Evolutionary conservation across 1,140 invertebrate genomes (phyloP), one percentile per base, ranked within the genome.

Genomic region (Drosophila biarmipes): DNA sequence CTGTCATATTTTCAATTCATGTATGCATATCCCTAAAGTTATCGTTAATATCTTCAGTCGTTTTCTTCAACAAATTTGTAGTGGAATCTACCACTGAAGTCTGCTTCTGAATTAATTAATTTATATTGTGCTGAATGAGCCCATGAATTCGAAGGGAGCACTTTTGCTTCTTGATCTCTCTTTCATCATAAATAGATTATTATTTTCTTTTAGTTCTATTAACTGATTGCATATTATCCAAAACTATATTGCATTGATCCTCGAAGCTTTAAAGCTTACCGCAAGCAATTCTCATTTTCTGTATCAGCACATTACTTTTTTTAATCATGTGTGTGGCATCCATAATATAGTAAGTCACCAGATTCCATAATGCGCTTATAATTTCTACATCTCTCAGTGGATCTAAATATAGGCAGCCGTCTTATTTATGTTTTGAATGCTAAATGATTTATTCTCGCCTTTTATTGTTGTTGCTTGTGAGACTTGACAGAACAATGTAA

Each of bases 301-400:
- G 6, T 53, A 53, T 34, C 15, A 53, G 12, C 11, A 10, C 29
- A 31, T 31, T 31, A 31, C 21, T 10, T 21, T 55, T 31, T 17
- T 6, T 29, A 8, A 58, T 10, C 42, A 46, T 46, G n/a, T 48
- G 11, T 35, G 48, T 38, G 11, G 31, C 6, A 14, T 45, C 27
- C 55, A 58, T 58, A 7, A 38, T 48, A 48, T 46, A 38, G 15
- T 34, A 37, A 24, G 48, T 27, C 0, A 48, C 31, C 8, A 37
- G 21, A 15, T 58, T 45, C 43, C 43, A 58, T 35, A 43, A 58
- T 4, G 40, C 19, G n/a, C 27, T 21, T 14, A 58, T 29, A 34
- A 58, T 46, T 35, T 58, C 55, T 8, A 58, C 55, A 34, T 58
- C 43, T 19, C 43, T 43, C 15, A 58, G 17, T 24, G 42, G 55